Conservation (phyloP, 2,113 vertebrate species). For the Corythoichthys intestinalis region DNA sequence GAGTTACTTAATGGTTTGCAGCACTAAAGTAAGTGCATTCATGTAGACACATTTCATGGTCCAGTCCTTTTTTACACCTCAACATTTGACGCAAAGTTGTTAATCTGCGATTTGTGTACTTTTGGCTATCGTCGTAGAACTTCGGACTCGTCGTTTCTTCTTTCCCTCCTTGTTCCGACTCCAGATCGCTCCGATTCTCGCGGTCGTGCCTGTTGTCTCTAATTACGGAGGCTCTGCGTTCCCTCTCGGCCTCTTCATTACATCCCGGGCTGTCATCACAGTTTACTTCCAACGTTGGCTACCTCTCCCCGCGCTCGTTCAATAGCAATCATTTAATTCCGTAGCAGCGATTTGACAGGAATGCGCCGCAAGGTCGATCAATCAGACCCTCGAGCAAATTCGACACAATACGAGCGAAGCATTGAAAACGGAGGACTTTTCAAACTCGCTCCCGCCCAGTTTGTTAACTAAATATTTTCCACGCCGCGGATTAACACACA, state of each 20-base stretch:
- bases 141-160: constrained; percentile 26
- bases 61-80: too few relatives aligned
- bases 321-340: constrained; percentile 43
- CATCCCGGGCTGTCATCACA: constrained; percentile 55
- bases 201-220: constrained; percentile 52
- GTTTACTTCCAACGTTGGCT: constrained; percentile 52
- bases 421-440: not conserved
- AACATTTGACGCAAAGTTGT: not conserved
- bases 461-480: constrained; percentile 4
- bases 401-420: not conserved
- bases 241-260: constrained; percentile 58
- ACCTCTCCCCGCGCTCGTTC: constrained; percentile 32
- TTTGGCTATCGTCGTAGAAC: constrained; percentile 37
- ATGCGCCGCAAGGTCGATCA: constrained; percentile 18
- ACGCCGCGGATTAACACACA: not conserved
- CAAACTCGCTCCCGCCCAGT: not conserved
- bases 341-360: constrained; percentile 27
- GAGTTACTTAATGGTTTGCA: too few relatives aligned
- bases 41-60: too few relatives aligned
- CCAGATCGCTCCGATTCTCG: not conserved
- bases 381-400: constrained; percentile 7
- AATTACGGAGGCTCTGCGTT: constrained; percentile 54
- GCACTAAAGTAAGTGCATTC: too few relatives aligned
- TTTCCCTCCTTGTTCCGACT: not conserved
- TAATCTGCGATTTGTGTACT: constrained; percentile 29